Evolutionary conservation across 35 echinoderm and acorn worm species (phyloP).

Genomic region (Patiria miniata): DNA sequence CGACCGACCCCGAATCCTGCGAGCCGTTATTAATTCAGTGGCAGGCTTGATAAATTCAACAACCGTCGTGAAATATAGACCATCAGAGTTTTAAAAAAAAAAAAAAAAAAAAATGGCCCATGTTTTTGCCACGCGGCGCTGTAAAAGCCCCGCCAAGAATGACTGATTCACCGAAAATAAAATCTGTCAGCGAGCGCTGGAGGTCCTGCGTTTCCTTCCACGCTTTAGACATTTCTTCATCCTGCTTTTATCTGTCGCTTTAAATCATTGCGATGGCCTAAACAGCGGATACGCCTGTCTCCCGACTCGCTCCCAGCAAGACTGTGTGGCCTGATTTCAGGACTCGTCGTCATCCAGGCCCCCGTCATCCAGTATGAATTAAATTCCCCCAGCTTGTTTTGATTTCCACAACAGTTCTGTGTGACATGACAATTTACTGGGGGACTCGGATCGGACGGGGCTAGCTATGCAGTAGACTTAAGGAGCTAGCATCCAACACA

Average conservation of each 20-base stretch:
- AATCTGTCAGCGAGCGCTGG: slow-evolving; percentile 6
- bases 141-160: background rate
- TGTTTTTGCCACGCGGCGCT: background rate
- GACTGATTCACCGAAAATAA: slow-evolving; percentile 26
- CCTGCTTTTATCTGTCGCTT: slow-evolving; percentile 17
- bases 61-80: background rate
- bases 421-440: background rate
- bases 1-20: too few relatives aligned
- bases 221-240: background rate
- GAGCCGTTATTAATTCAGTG: too few relatives aligned
- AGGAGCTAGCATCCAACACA: too few relatives aligned
- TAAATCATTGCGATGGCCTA: slow-evolving; percentile 3
- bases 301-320: background rate
- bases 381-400: slow-evolving; percentile 7
- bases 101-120: background rate
- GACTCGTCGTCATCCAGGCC: background rate
- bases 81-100: background rate
- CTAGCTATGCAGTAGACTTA: too few relatives aligned
- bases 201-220: background rate
- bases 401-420: background rate
- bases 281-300: slow-evolving; percentile 32
- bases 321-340: slow-evolving; percentile 3
- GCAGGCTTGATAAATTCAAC: too few relatives aligned
- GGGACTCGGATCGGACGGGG: background rate
- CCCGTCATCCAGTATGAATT: background rate